A percentile compares a stretch with the other conserved stretches of the same genome.
These are phyloP conservation scores for Todiramphus chloris DNA, from an alignment of 2,113 vertebrate genomes.

Conservation along the genomic window DNA sequence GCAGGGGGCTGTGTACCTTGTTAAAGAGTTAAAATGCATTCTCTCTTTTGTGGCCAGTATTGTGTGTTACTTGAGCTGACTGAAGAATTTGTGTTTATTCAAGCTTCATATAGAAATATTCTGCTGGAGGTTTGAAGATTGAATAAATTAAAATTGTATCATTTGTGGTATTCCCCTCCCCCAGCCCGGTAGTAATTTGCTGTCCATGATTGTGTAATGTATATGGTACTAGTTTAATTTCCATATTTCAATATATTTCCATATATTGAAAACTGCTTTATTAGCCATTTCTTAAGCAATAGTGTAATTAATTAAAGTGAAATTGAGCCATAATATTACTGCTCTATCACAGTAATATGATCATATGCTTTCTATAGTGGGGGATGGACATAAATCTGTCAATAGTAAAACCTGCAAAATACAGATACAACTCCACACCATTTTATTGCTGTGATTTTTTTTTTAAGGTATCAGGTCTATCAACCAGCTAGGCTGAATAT, in stretches of 20 bases:
- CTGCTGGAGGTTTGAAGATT: background rate
- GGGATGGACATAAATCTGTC: background rate
- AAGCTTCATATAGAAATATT: background rate
- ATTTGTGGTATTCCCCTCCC: background rate
- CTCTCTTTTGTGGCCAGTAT: background rate
- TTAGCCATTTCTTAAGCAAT: constrained; percentile 53
- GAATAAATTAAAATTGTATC: background rate
- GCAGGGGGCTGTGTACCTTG: background rate
- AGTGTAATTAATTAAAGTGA: constrained; percentile 35
- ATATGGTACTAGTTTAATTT: background rate
- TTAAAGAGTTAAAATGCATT: background rate
- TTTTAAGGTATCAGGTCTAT: constrained; percentile 46
- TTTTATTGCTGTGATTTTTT: constrained; percentile 3
- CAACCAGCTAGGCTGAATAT: background rate
- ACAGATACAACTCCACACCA: background rate
- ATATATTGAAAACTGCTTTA: constrained; percentile 54
- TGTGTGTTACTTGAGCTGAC: background rate
- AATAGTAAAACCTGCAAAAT: background rate
- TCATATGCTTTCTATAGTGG: constrained; percentile 10
- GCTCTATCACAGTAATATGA: background rate
- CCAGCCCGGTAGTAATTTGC: background rate
- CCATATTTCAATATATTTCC: too few relatives aligned
- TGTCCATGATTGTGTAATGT: background rate
- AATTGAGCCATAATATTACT: constrained; percentile 22
- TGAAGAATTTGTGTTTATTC: background rate